Percentiles rank a stretch among this genome's conserved stretches.
phyloP scores from a whole-genome alignment of 1,140 invertebrate species.

The Drosophila bocqueti region DNA sequence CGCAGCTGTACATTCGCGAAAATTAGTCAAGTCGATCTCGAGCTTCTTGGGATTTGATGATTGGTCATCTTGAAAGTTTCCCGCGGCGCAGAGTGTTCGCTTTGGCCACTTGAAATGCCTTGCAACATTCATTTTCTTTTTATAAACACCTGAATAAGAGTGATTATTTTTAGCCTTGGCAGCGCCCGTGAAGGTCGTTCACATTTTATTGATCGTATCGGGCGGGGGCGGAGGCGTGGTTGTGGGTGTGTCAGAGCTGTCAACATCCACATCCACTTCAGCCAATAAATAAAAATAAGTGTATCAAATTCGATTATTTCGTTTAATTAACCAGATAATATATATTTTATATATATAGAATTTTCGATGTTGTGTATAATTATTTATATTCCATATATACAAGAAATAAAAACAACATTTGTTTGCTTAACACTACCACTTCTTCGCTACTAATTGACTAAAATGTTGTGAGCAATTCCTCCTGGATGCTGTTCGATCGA shows the following conservation, averaged over 20 bases:
- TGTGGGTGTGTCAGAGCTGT: constrained; percentile 19
- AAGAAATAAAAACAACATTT: constrained; percentile 64
- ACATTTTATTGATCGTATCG: constrained; percentile 22
- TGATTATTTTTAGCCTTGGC: constrained; percentile 36
- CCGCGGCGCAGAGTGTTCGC: neutral
- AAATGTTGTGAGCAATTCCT: constrained; percentile 89
- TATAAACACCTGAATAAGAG: constrained; percentile 21
- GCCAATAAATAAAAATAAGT: constrained; percentile 11
- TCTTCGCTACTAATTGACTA: constrained; percentile 62
- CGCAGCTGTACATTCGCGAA: neutral
- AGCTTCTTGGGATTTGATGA: neutral
- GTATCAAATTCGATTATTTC: constrained; percentile 28
- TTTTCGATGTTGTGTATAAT: constrained; percentile 51
- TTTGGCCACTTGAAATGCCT: constrained; percentile 11
- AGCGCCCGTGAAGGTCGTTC: constrained; percentile 23
- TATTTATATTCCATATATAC: constrained; percentile 61
- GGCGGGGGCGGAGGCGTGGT: neutral
- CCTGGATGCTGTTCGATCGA: constrained; percentile 92
- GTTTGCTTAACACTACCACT: constrained; percentile 52
- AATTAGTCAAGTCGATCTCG: neutral
- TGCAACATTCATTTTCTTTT: constrained; percentile 21
- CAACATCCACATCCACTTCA: neutral
- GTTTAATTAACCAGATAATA: constrained; percentile 53
- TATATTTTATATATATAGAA: constrained; percentile 53
- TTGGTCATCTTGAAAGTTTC: constrained; percentile 5